phyloP scores from a whole-genome alignment of 1,140 invertebrate genomes.

The Anastatus disparis region DNA sequence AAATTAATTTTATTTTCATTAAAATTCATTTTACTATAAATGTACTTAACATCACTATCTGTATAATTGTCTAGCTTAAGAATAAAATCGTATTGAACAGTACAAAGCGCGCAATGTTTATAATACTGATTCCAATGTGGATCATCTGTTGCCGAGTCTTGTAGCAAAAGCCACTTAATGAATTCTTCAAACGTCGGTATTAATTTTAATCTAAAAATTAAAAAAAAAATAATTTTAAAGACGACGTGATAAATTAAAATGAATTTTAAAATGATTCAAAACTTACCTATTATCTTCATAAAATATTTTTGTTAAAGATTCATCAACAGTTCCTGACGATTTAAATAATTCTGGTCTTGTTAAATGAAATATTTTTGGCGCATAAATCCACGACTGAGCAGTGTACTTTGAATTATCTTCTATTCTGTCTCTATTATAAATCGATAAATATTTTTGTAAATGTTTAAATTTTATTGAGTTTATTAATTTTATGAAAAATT shows the following conservation, averaged over 20 bases:
- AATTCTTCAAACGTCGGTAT: constrained; percentile 65
- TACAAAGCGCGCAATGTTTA: constrained; percentile 59
- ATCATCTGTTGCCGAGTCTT: constrained; percentile 54
- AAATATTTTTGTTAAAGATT: constrained; percentile 56
- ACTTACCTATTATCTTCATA: constrained; percentile 53
- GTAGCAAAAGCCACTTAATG: constrained; percentile 55
- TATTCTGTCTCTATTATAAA: constrained; percentile 60
- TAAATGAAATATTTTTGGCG: constrained; percentile 58
- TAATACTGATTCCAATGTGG: constrained; percentile 61
- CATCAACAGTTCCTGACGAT: constrained; percentile 47
- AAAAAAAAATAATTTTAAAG: constrained; percentile 1
- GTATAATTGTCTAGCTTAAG: constrained; percentile 59
- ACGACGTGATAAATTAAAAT: neutral
- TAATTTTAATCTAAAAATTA: constrained; percentile 57
- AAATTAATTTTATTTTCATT: constrained; percentile 46
- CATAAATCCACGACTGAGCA: constrained; percentile 62
- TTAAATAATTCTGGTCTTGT: constrained; percentile 59
- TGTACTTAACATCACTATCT: constrained; percentile 48
- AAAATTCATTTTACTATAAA: constrained; percentile 55
- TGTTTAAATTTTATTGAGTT: neutral
- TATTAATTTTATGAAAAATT: constrained; percentile 38
- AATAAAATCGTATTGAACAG: constrained; percentile 56
- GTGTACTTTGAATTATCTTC: constrained; percentile 63
- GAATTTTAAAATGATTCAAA: neutral
- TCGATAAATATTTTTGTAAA: neutral